These are phyloP conservation scores for Falco biarmicus DNA, from an alignment of 2,797 vertebrate species.

Conservation along the genomic window DNA sequence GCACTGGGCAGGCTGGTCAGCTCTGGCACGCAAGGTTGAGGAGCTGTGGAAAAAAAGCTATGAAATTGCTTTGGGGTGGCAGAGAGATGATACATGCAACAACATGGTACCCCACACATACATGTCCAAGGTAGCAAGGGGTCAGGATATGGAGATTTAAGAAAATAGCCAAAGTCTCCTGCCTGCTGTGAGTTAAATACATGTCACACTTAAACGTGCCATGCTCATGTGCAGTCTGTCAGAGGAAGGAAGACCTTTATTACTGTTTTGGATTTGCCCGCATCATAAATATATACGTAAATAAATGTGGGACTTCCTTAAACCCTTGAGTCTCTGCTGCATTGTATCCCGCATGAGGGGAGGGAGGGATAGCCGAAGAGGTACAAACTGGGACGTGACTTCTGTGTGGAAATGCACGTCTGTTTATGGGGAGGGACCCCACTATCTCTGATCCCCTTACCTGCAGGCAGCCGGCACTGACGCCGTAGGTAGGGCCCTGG, in stretches of 20 bases:
- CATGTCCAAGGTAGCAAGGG: accelerated
- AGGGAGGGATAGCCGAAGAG: not conserved
- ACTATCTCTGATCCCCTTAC: conserved; percentile 32
- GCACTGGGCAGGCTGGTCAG: accelerated
- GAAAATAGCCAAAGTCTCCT: accelerated
- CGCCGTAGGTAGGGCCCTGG: conserved; percentile 18
- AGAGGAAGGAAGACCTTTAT: not conserved
- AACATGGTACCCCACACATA: not conserved
- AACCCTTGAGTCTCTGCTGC: not conserved
- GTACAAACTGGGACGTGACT: not conserved
- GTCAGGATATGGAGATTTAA: not conserved
- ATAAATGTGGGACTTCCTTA: not conserved
- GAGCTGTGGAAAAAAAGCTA: not conserved
- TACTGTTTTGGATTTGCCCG: not conserved
- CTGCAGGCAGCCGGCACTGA: not conserved
- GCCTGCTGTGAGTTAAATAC: not conserved
- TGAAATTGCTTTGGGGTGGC: not conserved
- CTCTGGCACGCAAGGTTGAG: accelerated
- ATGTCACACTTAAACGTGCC: accelerated
- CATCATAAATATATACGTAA: not conserved
- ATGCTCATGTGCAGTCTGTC: accelerated
- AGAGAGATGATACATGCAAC: no score
- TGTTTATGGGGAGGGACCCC: not conserved
- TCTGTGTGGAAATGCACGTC: not conserved
- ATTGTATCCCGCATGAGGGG: not conserved